A percentile compares a stretch with the other conserved stretches of the same genome.
These are phyloP conservation scores for Allacma fusca DNA, from an alignment of 2,888 invertebrate species.

Conservation along the genomic window DNA sequence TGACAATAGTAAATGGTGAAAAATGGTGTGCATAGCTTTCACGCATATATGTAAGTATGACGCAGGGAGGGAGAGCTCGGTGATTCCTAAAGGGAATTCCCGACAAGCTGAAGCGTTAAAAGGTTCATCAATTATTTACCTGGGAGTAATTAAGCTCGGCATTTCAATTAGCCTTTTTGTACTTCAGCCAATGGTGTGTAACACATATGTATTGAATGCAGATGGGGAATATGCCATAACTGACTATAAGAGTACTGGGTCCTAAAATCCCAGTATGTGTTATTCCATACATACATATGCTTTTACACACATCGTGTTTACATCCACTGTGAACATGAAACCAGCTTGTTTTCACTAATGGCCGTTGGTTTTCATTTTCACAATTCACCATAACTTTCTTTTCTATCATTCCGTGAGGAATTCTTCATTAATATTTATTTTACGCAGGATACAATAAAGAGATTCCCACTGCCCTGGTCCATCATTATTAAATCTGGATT, in stretches of 20 bases:
- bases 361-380: neutral
- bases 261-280: no score
- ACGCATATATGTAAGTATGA: neutral
- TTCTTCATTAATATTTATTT: neutral
- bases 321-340: neutral
- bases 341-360: neutral
- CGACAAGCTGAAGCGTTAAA: conserved; percentile 56
- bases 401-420: conserved; percentile 5
- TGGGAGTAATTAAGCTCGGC: conserved; percentile 58
- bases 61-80: conserved; percentile 24
- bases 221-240: neutral
- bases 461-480: neutral
- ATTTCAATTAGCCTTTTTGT: conserved; percentile 41
- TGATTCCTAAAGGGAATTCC: conserved; percentile 28
- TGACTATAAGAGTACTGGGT: no score
- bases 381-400: conserved; percentile 7
- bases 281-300: no score
- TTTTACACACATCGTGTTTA: neutral
- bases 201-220: neutral
- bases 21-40: neutral
- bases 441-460: neutral
- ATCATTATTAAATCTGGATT: neutral
- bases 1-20: neutral
- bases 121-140: conserved; percentile 60
- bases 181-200: neutral